Conservation (phyloP, 1,140 invertebrate species). For the Coboldia fuscipes region DNA sequence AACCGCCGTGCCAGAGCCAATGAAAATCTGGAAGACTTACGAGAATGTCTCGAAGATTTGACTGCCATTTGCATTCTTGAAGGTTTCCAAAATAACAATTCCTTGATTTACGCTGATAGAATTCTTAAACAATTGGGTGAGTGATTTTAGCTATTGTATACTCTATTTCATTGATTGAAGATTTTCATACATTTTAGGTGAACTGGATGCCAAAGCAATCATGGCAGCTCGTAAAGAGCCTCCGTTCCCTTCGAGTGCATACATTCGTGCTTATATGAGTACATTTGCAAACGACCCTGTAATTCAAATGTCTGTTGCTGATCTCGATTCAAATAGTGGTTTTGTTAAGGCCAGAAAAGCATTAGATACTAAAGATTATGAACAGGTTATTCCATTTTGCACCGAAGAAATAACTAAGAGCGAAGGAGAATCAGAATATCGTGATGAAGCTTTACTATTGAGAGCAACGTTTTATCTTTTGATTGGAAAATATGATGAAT, state of each 20-base stretch:
- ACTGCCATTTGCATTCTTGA: constrained; percentile 82
- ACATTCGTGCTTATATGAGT: constrained; percentile 63
- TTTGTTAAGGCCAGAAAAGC: constrained; percentile 41
- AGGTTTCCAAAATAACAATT: constrained; percentile 58
- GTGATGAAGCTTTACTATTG: constrained; percentile 46
- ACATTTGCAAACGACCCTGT: constrained; percentile 73
- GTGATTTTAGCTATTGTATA: neutral
- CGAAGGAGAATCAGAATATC: constrained; percentile 25
- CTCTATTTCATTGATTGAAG: too few relatives aligned
- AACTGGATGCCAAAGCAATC: constrained; percentile 44
- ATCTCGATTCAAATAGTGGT: constrained; percentile 23
- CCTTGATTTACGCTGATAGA: constrained; percentile 61
- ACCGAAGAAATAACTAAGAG: constrained; percentile 55
- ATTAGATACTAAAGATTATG: constrained; percentile 47
- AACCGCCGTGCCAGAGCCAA: constrained; percentile 60
- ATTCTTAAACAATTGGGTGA: constrained; percentile 49
- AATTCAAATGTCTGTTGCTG: constrained; percentile 16
- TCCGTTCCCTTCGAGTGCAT: constrained; percentile 59
- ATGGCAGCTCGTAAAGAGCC: constrained; percentile 43
- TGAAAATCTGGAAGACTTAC: constrained; percentile 55
- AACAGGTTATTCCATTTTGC: constrained; percentile 56
- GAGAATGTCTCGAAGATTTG: constrained; percentile 70
- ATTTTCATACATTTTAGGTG: constrained; percentile 27
- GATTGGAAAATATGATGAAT: constrained; percentile 43
- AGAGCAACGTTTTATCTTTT: constrained; percentile 67